Base-by-base conservation (phyloP, 1,140 invertebrate genomes). In the Nixonia krombeini region DNA sequence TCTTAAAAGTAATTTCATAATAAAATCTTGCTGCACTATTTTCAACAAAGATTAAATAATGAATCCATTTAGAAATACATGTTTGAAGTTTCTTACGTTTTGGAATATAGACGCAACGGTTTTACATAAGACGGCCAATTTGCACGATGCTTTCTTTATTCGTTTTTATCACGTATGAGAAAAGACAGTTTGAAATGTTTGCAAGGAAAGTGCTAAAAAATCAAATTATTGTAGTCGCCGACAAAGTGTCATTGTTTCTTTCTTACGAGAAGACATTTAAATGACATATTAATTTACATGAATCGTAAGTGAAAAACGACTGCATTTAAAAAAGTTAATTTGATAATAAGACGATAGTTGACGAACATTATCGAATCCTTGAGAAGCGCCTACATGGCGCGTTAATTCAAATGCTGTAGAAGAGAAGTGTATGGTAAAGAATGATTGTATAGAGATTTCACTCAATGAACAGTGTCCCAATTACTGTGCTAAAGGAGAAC, bases 371-470 rank as follows among this genome's bases (percentile, higher is more conserved):
- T 15, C 33, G 10, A 6, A 16, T 15, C 12, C 7, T 12, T 12
- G 12, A 13, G 2, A 12, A 2, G 33, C 2, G 33, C 2, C 15
- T 15, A 2, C 49, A 51, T 46, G 17, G 41, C 47, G 53, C 18
- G 38, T 3, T 29, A 18, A 21, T 17, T 35, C 28, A 33, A 47
- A 31, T 18, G n/a, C 23, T 33, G 9, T n/a, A n/a, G n/a, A n/a
- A n/a, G n/a, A n/a, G n/a, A n/a, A 15, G 33, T 13, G 33, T 37
- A 37, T 4, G 18, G 37, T 18, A 40, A 16, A 31, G 9, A 12
- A 44, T 33, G 50, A 52, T 40, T 33, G 18, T 40, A 17, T 18
- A 42, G 50, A 50, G 6, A 53, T 49, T 47, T 49, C 15, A 23
- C 56, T 41, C 46, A 37, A 29, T 31, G 37, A 40, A 16, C 3